Evolutionary conservation across 2,797 vertebrate genomes (phyloP).

Genomic region (Pampus argenteus): DNA sequence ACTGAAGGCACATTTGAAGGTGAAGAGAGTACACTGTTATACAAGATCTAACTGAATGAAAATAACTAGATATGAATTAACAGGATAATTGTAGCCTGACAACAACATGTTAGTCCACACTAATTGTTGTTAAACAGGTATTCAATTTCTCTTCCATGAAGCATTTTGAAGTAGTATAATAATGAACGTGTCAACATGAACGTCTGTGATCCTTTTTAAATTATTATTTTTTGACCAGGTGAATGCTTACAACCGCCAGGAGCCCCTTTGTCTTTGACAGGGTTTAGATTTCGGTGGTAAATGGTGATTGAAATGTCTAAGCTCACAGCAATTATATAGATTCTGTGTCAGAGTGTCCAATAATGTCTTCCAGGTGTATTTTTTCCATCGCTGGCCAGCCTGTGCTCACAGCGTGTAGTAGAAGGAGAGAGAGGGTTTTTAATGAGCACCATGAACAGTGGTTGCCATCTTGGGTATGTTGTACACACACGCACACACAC

Average conservation of each 20-base stretch:
- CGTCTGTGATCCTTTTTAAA: too few species aligned
- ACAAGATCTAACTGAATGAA: neutral
- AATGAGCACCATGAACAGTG: slow-evolving; percentile 76
- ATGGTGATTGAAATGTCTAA: neutral
- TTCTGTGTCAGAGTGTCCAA: neutral
- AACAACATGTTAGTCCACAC: neutral
- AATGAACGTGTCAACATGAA: too few species aligned
- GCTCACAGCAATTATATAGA: neutral
- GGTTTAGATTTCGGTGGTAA: neutral
- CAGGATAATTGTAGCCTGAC: neutral
- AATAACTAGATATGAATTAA: too few species aligned
- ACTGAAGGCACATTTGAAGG: too few species aligned
- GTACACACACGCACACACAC: neutral
- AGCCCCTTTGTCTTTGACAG: neutral
- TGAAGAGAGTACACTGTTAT: neutral
- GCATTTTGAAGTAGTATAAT: too few species aligned
- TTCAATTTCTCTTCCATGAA: too few species aligned
- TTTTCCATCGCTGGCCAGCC: slow-evolving; percentile 79
- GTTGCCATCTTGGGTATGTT: slow-evolving; percentile 75
- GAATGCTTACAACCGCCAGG: too few species aligned
- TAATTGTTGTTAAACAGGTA: too few species aligned
- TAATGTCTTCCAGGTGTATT: slow-evolving; percentile 75
- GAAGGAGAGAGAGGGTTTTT: slow-evolving; percentile 75
- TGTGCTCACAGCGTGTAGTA: slow-evolving; percentile 78
- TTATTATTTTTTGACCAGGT: too few species aligned